Base-by-base conservation (phyloP, 1,140 invertebrate genomes). In the Pinna nobilis region DNA sequence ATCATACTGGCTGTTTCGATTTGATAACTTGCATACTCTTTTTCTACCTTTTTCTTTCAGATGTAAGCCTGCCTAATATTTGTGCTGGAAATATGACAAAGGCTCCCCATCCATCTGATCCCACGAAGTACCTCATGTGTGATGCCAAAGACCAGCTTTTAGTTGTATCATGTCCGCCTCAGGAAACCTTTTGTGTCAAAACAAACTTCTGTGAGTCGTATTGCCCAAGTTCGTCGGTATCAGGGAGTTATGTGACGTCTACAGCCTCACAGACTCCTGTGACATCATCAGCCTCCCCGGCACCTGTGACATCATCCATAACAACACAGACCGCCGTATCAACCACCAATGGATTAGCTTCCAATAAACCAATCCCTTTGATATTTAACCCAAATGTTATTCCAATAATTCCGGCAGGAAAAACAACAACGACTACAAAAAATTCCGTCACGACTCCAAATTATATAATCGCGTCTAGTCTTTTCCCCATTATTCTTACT, bases 101-200 rank as follows among this genome's bases (percentile, higher is more conserved):
- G 35, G 59, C 37, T 25, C 59, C 33, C 33, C 59, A 63, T 35
- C 59, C 59, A 5, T 20, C n/a, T 63, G 59, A 63, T 35, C 59
- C 59, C 39, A 63, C 59, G 25, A 39, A 44, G 30, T 63, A 41
- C 39, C 39, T 41, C 11, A 39, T 63, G 35, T 63, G 59, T 63
- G 59, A 63, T 23, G 28, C 23, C 30, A 63, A 63, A 41, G 59
- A 37, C 39, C 59, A 63, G 23, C 35, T 39, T 25, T 37, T 63
- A 11, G 28, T 25, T 28, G 59, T 63, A 41, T 37, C 39, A 25
- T 63, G 59, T 41, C 59, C 59, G 18, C 59, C 18, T 41, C 39
- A 44, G 23, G 59, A 63, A 35, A 28, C n/a, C 28, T 63, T 23
- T 28, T 63, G 59, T 35, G 25, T 37, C 13, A 9, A 33, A 9